A percentile compares a stretch with the other conserved stretches of the same genome.
Evolutionary conservation across 2,888 invertebrate genomes (phyloP).

Genomic region (Scaptomyza tumidula): DNA sequence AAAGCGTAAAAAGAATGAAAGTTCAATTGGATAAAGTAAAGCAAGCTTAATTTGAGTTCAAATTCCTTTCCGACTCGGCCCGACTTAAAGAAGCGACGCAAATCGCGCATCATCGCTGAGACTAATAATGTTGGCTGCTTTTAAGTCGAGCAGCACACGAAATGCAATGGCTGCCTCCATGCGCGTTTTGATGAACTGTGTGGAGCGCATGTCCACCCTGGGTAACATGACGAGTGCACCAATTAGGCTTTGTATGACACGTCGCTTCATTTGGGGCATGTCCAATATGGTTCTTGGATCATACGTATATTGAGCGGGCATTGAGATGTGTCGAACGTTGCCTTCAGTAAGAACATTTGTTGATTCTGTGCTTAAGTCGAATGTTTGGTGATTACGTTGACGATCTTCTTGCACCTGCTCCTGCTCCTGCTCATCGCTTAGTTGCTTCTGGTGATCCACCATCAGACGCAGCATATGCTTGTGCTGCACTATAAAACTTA

Average conservation of each 20-base stretch:
- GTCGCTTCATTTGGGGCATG: conserved; percentile 33
- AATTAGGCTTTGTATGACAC: conserved; percentile 56
- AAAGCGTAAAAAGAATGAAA: too few relatives aligned
- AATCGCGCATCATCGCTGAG: conserved; percentile 52
- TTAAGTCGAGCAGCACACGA: conserved; percentile 67
- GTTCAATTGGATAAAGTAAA: too few relatives aligned
- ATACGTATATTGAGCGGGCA: conserved; percentile 55
- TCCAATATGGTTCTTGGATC: conserved; percentile 37
- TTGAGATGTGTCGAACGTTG: conserved; percentile 11
- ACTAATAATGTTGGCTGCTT: conserved; percentile 59
- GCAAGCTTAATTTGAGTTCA: too few relatives aligned
- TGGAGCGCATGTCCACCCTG: conserved; percentile 60
- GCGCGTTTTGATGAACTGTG: conserved; percentile 51
- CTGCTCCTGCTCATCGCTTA: conserved; percentile 28
- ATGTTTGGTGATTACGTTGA: not conserved
- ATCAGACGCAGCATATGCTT: conserved; percentile 44
- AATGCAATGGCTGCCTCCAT: conserved; percentile 59
- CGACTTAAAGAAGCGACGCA: conserved; percentile 34
- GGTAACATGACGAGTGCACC: conserved; percentile 56
- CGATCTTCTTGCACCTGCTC: conserved; percentile 18
- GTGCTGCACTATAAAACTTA: conserved; percentile 45
- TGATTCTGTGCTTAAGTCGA: not conserved
- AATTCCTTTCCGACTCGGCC: too few relatives aligned
- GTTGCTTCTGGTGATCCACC: conserved; percentile 48
- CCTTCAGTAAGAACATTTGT: not conserved